These are phyloP conservation scores for Napeogenes sylphis DNA, from an alignment of 2,888 invertebrate species.

Conservation along the genomic window DNA sequence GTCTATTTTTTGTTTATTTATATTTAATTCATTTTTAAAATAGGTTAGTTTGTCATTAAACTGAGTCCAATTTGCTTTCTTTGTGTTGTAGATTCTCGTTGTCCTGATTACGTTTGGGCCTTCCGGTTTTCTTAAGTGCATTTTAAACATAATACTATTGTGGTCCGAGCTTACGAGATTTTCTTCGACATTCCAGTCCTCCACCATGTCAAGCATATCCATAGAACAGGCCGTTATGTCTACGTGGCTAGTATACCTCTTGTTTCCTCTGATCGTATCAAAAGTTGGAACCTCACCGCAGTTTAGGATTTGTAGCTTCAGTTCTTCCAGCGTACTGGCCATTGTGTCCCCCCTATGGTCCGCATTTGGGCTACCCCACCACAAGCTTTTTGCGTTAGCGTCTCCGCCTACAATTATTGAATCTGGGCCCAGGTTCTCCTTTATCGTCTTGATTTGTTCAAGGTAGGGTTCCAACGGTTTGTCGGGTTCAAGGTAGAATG, in stretches of 20 bases:
- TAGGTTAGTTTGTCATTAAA: constrained; percentile 9
- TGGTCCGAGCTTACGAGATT: no score
- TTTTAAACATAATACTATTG: no score
- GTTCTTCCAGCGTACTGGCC: no score
- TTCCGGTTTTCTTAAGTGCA: no score
- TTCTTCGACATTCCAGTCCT: no score
- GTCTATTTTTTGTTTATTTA: no score
- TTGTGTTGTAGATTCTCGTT: constrained; percentile 24
- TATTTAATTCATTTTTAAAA: no score
- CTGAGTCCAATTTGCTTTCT: constrained; percentile 22
- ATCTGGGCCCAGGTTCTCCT: not conserved
- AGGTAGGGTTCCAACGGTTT: not conserved
- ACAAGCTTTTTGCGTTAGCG: constrained; percentile 19
- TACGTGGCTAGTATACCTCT: constrained; percentile 5
- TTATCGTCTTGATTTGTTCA: not conserved
- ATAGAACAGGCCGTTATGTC: constrained; percentile 8
- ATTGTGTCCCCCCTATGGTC: no score
- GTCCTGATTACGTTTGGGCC: constrained; percentile 10
- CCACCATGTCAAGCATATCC: no score
- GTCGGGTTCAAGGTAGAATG: not conserved
- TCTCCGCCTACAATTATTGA: constrained; percentile 14
- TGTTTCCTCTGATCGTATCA: constrained; percentile 14
- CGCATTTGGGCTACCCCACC: no score
- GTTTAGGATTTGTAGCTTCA: not conserved
- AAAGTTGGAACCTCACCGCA: constrained; percentile 29